Base-by-base conservation (phyloP, 1,140 invertebrate species). In the Neuroterus valhalla region DNA sequence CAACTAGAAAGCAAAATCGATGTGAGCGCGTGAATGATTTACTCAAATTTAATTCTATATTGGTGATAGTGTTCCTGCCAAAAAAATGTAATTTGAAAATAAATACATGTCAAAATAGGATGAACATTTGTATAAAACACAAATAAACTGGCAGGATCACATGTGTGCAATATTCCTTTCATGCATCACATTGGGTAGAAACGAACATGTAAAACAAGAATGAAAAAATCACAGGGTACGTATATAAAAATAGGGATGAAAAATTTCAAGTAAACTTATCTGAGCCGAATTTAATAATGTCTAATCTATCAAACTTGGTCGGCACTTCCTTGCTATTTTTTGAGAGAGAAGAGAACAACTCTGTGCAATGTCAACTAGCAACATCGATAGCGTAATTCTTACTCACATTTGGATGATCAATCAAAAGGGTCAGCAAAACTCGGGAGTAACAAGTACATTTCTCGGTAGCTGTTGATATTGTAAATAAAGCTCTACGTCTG, bases 1-100 rank as follows among this genome's bases (percentile, higher is more conserved):
- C 76, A 78, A 75, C 75, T 75, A 80, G 79, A 19, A 82, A 82
- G 81, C 81, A 74, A 77, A 78, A 75, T 71, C 48, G 71, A 71
- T 45, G 73, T 74, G 52, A 75, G 1, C 11, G 23, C 52, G 4
- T 62, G 55, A 26, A n/a, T 62, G 21, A 62, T 31, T 14, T 14
- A 26, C 14, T 14, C 11, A 31, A 26, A 31, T 15, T 62, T 23
- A 15, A 55, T 26, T 26, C 14, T 52, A 19, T 52, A 19, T 23
- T 31, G 26, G 52, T 55, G 21, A 15, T 31, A 2, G 11, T 62
- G 23, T 48, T 48, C 46, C 46, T 48, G 17, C 31, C 31, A 38
- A 38, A 38, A 38, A 38, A 38, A 8, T 5, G 10, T 50, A 1
- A 50, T 50, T 50, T 50, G 2, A 50, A 38, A 38, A 0, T 38